Evolutionary conservation across 2,888 invertebrate genomes (phyloP).

Genomic region (Enoplolaimus lenunculus): DNA sequence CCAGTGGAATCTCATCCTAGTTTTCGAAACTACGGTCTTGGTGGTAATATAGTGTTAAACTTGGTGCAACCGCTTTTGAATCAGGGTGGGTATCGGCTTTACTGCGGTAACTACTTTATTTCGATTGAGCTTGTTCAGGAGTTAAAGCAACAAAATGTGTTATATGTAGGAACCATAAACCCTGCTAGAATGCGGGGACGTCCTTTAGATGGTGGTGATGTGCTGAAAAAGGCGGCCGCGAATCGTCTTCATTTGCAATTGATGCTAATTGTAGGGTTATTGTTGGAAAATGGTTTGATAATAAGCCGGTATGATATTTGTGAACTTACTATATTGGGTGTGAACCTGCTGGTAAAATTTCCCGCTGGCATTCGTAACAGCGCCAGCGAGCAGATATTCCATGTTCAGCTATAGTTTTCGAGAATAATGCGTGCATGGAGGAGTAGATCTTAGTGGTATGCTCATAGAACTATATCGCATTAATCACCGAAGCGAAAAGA

Average conservation of each 20-base stretch:
- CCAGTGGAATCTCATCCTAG: neutral
- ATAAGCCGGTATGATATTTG: neutral
- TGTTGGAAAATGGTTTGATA: neutral
- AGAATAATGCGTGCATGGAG: neutral
- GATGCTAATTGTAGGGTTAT: neutral
- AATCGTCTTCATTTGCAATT: neutral
- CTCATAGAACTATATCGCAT: neutral
- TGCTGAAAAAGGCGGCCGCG: neutral
- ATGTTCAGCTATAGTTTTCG: neutral
- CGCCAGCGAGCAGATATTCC: neutral
- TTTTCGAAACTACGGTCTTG: neutral
- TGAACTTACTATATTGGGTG: neutral
- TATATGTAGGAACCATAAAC: neutral
- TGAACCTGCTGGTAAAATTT: neutral
- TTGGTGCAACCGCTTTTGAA: neutral
- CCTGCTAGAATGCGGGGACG: neutral
- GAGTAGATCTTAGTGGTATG: neutral
- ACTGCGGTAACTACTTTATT: neutral
- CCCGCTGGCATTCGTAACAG: neutral
- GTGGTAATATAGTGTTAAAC: neutral
- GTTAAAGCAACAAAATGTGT: neutral
- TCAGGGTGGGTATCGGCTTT: neutral
- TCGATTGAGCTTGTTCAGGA: neutral
- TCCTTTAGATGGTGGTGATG: neutral
- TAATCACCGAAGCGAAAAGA: neutral